These are phyloP conservation scores for Psittacula echo DNA, from an alignment of 2,797 vertebrate species.

Conservation along the genomic window DNA sequence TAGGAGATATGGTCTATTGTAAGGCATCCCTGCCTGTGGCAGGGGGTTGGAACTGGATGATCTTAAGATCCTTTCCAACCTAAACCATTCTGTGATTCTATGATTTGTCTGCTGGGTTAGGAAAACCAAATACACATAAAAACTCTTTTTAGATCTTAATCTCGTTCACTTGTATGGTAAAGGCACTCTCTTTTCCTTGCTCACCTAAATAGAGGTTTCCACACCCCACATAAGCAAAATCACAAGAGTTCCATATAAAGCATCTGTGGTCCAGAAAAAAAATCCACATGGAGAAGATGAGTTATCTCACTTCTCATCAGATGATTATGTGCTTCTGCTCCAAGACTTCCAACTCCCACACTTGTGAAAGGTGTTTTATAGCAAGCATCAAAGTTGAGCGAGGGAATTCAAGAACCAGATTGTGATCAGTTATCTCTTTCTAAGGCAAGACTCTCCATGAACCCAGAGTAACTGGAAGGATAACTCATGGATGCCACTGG, in stretches of 20 bases:
- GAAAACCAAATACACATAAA: background rate
- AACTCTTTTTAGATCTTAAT: background rate
- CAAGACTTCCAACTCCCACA: slow-evolving; percentile 13
- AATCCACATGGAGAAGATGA: background rate
- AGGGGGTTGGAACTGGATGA: background rate
- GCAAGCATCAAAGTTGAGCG: background rate
- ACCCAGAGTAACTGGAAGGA: background rate
- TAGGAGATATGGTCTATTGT: background rate
- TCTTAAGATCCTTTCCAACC: background rate
- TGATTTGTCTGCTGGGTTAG: background rate
- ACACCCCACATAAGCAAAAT: background rate
- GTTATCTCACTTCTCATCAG: slow-evolving; percentile 39
- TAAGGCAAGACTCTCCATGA: background rate
- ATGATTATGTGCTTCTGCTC: background rate
- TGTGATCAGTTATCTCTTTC: background rate
- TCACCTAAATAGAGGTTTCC: background rate
- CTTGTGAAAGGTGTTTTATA: slow-evolving; percentile 7
- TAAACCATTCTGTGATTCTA: background rate
- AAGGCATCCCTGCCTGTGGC: background rate
- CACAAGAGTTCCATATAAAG: slow-evolving; percentile 13
- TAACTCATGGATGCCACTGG: background rate
- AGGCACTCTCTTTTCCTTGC: background rate
- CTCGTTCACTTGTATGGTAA: background rate
- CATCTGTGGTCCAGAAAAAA: background rate
- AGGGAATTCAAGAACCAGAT: background rate